Base-by-base conservation (phyloP, 2,888 invertebrate species). In the Drosophila buzzatii region DNA sequence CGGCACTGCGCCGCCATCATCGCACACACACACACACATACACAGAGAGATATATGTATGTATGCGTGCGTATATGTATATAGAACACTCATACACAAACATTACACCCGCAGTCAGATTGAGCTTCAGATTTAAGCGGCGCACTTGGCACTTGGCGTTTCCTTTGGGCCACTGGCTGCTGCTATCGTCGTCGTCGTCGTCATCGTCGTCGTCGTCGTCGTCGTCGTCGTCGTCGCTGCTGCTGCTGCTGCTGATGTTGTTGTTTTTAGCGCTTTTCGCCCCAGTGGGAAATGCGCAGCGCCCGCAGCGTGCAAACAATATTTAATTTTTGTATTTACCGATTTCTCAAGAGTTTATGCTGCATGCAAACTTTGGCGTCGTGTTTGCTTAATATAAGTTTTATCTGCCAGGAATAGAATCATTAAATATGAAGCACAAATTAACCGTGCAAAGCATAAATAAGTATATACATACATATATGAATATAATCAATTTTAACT, bases 91-190 rank as follows among this genome's bases (percentile, higher is more conserved):
- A 47, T 37, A 60, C 42, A 45, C 16, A 66, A 57, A 68, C 57
- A 65, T 60, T 70, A 67, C 68, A 70, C 65, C 68, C 61, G 37
- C 66, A 74, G 79, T 74, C 62, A 67, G 80, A 70, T 79, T 77
- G 66, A 70, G 62, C 70, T 68, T 76, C 79, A 73, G 79, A 81
- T 71, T 73, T 55, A 73, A 70, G 74, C 81, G 79, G 73, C 75
- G 81, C 86, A 84, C 85, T 81, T 89, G 85, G 76, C 85, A 89
- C 85, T 89, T 85, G 82, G 72, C 76, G 73, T 73, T 82, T 83
- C 76, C 89, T 87, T 77, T 73, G 79, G 64, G 57, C 66, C 70
- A 53, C 47, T 73, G 53, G 42, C 66, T 77, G 66, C 56, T 57
- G 66, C 52, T 4, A 12, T n/a, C 10, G 41, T 12, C 18, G 20